phyloP scores from a whole-genome alignment of 2,888 invertebrate genomes.

The Lucinisca nassula region DNA sequence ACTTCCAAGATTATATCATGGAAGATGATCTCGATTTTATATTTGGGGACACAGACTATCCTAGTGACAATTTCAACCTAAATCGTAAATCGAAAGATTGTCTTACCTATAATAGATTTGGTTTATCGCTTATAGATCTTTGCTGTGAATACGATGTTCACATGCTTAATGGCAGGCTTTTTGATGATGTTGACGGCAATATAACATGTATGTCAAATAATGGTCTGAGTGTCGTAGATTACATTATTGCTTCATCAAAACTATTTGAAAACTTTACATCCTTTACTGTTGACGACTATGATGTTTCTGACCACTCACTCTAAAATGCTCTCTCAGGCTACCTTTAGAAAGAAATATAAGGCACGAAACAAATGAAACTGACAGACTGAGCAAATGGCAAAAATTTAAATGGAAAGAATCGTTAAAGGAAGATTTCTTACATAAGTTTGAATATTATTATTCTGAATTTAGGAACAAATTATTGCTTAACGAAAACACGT shows the following conservation, averaged over 20 bases:
- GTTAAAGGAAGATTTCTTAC: not conserved
- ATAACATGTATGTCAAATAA: constrained; percentile 32
- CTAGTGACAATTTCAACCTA: constrained; percentile 21
- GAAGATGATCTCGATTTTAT: constrained; percentile 35
- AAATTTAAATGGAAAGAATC: constrained; percentile 8
- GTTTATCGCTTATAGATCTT: constrained; percentile 35
- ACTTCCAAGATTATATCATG: constrained; percentile 28
- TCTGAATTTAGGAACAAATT: not conserved
- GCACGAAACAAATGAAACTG: not conserved
- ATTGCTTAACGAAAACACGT: not conserved
- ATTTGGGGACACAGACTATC: constrained; percentile 22
- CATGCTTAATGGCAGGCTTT: constrained; percentile 33
- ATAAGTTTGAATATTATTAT: not conserved
- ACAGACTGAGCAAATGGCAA: not conserved
- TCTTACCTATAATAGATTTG: constrained; percentile 30
- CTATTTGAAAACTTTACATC: constrained; percentile 12
- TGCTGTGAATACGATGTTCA: constrained; percentile 40
- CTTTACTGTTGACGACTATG: constrained; percentile 20
- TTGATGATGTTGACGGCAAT: constrained; percentile 27
- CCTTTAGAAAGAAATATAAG: not conserved
- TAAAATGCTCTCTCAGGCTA: constrained; percentile 2
- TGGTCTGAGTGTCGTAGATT: constrained; percentile 49
- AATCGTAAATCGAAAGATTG: constrained; percentile 23
- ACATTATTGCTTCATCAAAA: no score
- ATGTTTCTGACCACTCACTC: constrained; percentile 33